Evolutionary conservation across 2,113 vertebrate genomes (phyloP).

Genomic region (Thermophis baileyi): DNA sequence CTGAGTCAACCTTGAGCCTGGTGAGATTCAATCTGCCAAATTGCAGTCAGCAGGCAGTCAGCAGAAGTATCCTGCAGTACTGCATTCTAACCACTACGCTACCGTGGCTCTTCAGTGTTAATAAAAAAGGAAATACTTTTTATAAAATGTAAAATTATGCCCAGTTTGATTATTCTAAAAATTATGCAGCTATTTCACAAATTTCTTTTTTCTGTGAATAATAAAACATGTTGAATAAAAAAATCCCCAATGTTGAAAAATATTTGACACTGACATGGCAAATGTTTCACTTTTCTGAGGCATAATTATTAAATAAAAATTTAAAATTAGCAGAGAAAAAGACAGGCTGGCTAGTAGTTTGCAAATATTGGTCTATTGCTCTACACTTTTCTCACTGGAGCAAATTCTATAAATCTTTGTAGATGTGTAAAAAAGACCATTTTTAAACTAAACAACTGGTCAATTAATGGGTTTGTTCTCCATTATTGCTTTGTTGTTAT

Average conservation of each 20-base stretch:
- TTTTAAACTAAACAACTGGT: constrained; percentile 17
- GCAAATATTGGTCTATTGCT: not conserved
- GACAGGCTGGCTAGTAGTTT: not conserved
- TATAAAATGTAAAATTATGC: not conserved
- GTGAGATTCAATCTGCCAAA: too few relatives aligned
- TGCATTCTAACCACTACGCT: too few relatives aligned
- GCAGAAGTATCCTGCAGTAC: too few relatives aligned
- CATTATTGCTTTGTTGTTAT: constrained; percentile 6
- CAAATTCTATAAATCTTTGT: constrained; percentile 11
- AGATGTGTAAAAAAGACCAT: constrained; percentile 13
- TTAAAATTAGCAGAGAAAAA: not conserved
- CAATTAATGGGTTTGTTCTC: constrained; percentile 30
- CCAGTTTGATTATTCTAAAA: not conserved
- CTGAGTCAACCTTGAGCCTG: too few relatives aligned
- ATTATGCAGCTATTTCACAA: not conserved
- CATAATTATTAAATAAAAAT: not conserved
- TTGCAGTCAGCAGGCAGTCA: too few relatives aligned
- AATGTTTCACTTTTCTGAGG: not conserved
- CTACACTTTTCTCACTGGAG: not conserved
- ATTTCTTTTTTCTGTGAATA: not conserved
- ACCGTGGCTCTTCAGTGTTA: not conserved
- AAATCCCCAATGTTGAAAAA: not conserved
- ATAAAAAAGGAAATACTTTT: not conserved
- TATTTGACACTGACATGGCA: not conserved
- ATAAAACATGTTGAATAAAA: not conserved